A percentile compares a stretch with the other conserved stretches of the same genome.
phyloP scores from a whole-genome alignment of 2,888 invertebrate species.

The Tortrix viridana region DNA sequence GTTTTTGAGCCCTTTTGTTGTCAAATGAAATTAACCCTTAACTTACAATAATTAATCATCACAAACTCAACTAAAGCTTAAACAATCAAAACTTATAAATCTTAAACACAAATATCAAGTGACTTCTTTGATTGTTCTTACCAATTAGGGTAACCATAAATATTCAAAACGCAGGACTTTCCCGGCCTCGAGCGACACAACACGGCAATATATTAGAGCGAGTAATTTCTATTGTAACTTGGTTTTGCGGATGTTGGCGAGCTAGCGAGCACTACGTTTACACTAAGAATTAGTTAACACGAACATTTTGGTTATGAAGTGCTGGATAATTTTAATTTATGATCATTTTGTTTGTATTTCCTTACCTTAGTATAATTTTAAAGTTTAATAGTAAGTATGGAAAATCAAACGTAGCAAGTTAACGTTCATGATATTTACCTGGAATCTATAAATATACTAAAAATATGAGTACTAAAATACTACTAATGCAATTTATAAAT shows the following conservation, averaged over 20 bases:
- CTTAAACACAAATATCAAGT: conserved; percentile 17
- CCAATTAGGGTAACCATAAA: conserved; percentile 37
- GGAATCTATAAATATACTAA: too few relatives aligned
- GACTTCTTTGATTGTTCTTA: conserved; percentile 31
- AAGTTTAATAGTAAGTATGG: too few relatives aligned
- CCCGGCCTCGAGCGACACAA: conserved; percentile 33
- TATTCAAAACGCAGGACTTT: conserved; percentile 30
- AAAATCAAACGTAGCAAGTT: too few relatives aligned
- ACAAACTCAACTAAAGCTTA: not conserved
- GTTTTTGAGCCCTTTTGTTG: too few relatives aligned
- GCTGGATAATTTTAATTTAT: conserved; percentile 25
- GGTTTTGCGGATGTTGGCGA: conserved; percentile 37
- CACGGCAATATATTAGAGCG: conserved; percentile 35
- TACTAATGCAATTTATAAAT: too few relatives aligned
- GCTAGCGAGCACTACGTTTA: conserved; percentile 25
- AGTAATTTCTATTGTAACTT: conserved; percentile 37
- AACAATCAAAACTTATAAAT: conserved; percentile 9
- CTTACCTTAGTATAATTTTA: too few relatives aligned
- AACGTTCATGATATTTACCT: too few relatives aligned
- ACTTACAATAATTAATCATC: not conserved
- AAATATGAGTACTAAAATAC: too few relatives aligned
- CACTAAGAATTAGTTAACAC: conserved; percentile 33
- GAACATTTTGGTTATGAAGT: conserved; percentile 30
- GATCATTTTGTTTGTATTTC: not conserved
- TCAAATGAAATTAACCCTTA: not conserved